These are phyloP conservation scores for Helicolenus hilgendorfi DNA, from an alignment of 2,797 vertebrate genomes.

Conservation along the genomic window DNA sequence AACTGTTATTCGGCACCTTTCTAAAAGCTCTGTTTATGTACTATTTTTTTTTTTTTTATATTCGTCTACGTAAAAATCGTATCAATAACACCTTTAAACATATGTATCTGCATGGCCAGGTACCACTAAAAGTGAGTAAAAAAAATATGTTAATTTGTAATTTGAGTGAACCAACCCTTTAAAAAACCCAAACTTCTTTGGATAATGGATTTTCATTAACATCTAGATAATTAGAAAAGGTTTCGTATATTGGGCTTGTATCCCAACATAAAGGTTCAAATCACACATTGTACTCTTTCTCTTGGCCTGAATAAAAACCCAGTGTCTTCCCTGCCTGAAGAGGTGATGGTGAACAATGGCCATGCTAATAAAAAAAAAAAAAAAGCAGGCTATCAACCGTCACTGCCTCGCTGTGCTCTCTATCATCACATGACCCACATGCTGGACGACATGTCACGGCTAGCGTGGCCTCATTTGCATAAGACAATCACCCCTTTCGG, in stretches of 20 bases:
- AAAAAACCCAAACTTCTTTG: not conserved
- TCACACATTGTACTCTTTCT: conserved; percentile 61
- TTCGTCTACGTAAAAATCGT: no score
- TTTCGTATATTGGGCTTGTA: conserved; percentile 14
- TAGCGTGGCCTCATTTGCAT: conserved; percentile 92
- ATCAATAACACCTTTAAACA: no score
- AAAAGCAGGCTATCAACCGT: conserved; percentile 81
- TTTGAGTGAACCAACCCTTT: not conserved
- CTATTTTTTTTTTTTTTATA: no score
- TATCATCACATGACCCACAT: conserved; percentile 83
- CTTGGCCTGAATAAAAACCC: conserved; percentile 51
- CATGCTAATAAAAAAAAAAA: conserved; percentile 75
- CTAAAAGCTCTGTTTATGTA: no score
- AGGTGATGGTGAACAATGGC: conserved; percentile 81
- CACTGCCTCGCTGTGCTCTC: conserved; percentile 56
- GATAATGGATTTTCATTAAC: conserved; percentile 2
- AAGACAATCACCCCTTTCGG: conserved; percentile 93
- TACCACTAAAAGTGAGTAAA: not conserved
- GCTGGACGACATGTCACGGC: conserved; percentile 85
- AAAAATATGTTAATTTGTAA: not conserved
- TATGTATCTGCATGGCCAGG: not conserved
- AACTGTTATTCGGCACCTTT: no score
- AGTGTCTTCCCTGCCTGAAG: conserved; percentile 63
- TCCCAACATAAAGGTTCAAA: conserved; percentile 58
- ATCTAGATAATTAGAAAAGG: not conserved